Conservation (phyloP, 1,140 invertebrate genomes). For the Macrobrachium rosenbergii region DNA sequence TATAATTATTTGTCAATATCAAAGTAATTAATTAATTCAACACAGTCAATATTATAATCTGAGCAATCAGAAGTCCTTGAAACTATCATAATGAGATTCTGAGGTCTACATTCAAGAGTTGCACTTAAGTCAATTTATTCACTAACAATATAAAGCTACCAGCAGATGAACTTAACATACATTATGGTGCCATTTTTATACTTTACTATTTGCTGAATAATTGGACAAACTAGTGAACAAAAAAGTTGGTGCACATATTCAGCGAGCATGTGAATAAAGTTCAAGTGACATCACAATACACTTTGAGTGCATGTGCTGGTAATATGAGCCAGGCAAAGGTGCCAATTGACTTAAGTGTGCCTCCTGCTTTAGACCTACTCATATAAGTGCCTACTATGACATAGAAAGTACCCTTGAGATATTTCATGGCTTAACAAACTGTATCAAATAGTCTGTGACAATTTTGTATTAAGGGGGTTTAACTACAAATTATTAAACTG, state of each 20-base stretch:
- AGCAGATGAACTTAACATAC: conserved; percentile 3
- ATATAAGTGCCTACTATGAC: conserved; percentile 33
- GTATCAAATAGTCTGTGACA: conserved; percentile 47
- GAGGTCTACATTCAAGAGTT: conserved; percentile 6
- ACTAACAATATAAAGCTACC: conserved; percentile 8
- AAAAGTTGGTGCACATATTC: conserved; percentile 9
- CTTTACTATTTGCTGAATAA: no score
- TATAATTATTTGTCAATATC: conserved; percentile 32
- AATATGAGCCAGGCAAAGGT: not conserved
- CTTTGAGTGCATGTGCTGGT: not conserved
- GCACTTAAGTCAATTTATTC: conserved; percentile 6
- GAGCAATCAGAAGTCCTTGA: conserved; percentile 53
- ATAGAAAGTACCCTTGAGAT: conserved; percentile 48
- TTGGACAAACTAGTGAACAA: no score
- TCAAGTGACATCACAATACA: conserved; percentile 4
- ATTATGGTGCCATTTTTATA: no score
- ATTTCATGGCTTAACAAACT: conserved; percentile 56
- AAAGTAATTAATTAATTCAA: conserved; percentile 42
- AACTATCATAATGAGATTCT: conserved; percentile 51
- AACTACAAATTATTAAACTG: conserved; percentile 48
- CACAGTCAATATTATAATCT: conserved; percentile 30
- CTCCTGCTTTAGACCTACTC: conserved; percentile 12
- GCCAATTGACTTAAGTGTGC: conserved; percentile 3
- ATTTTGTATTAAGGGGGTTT: conserved; percentile 40
- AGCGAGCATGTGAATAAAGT: not conserved